phyloP scores from a whole-genome alignment of 2,888 invertebrate genomes.

The Nowickia ferox region DNA sequence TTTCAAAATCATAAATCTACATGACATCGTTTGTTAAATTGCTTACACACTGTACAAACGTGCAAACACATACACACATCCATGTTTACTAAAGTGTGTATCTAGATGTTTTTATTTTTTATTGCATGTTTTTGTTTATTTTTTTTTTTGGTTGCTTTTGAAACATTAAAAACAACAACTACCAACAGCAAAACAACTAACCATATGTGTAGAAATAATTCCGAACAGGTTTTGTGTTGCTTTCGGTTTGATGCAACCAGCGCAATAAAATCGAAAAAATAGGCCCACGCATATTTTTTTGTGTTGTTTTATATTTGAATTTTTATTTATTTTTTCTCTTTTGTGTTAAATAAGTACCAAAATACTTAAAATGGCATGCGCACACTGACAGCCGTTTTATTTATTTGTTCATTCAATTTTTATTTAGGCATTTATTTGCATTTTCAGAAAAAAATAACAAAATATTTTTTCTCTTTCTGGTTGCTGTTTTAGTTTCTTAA shows the following conservation, averaged over 20 bases:
- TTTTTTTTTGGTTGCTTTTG: constrained; percentile 39
- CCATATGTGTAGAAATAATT: constrained; percentile 63
- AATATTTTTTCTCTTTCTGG: background rate
- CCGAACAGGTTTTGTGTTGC: constrained; percentile 67
- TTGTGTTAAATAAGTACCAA: constrained; percentile 28
- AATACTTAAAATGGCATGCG: constrained; percentile 44
- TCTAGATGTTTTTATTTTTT: constrained; percentile 36
- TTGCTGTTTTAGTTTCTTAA: constrained; percentile 21
- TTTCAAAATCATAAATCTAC: constrained; percentile 66
- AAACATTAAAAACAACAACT: constrained; percentile 35
- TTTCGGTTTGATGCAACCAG: constrained; percentile 67
- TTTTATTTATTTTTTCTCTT: background rate
- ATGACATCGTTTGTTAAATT: constrained; percentile 69
- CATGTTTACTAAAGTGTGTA: constrained; percentile 31
- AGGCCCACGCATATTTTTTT: constrained; percentile 59
- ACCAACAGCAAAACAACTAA: constrained; percentile 47
- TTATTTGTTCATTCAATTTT: background rate
- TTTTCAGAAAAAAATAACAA: constrained; percentile 26
- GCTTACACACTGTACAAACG: constrained; percentile 35
- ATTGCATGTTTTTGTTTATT: constrained; percentile 14
- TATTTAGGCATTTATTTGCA: constrained; percentile 34
- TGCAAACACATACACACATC: background rate
- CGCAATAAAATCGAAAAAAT: constrained; percentile 46
- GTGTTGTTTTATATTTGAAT: constrained; percentile 14
- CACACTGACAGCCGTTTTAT: constrained; percentile 26